Percentiles rank a stretch among this genome's conserved stretches.
These are phyloP conservation scores for Napeogenes sylphis DNA, from an alignment of 2,888 invertebrate species.

Conservation along the genomic window DNA sequence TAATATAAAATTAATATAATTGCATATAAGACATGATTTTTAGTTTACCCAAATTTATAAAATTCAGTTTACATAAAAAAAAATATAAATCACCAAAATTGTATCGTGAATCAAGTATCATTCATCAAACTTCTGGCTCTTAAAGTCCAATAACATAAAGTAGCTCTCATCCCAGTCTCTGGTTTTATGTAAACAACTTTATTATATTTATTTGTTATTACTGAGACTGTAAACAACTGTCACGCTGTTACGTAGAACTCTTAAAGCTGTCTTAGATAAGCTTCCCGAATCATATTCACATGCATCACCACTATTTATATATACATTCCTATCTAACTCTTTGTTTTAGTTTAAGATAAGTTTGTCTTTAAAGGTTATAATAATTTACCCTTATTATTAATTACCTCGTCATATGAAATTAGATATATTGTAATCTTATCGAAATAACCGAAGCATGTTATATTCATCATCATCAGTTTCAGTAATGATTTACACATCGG, in stretches of 20 bases:
- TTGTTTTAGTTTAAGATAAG: neutral
- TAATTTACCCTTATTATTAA: too few species aligned
- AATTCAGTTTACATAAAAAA: neutral
- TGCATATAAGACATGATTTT: too few species aligned
- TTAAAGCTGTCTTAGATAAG: constrained; percentile 43
- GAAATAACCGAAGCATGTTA: neutral
- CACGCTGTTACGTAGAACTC: constrained; percentile 51
- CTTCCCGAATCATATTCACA: constrained; percentile 29
- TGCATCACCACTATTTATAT: constrained; percentile 5
- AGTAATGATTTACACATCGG: constrained; percentile 2
- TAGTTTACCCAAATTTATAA: too few species aligned
- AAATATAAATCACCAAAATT: neutral
- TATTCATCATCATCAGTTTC: constrained; percentile 1
- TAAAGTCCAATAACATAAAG: constrained; percentile 21
- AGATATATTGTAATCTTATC: neutral
- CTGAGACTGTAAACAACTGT: constrained; percentile 56
- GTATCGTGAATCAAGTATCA: neutral
- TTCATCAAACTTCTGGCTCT: constrained; percentile 13
- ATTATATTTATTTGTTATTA: constrained; percentile 59
- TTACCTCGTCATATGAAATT: neutral
- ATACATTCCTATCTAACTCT: neutral
- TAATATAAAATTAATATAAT: too few species aligned
- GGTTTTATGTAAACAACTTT: constrained; percentile 54
- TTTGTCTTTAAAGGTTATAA: neutral
- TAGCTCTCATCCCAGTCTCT: constrained; percentile 33